phyloP scores from a whole-genome alignment of 2,888 invertebrate species.

The Apamea monoglypha region DNA sequence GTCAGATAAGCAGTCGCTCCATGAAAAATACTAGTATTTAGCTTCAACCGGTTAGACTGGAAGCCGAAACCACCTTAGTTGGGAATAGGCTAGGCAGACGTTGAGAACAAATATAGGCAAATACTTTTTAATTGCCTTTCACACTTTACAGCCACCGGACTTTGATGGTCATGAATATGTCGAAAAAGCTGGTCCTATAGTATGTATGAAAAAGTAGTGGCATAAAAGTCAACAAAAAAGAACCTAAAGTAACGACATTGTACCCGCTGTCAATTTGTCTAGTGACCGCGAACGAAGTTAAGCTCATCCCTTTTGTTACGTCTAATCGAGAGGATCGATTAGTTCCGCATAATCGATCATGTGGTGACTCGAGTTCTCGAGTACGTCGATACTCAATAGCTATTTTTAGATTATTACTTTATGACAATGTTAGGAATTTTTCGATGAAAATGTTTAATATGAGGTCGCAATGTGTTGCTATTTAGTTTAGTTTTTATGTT shows the following conservation, averaged over 20 bases:
- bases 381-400: neutral
- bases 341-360: constrained; percentile 53
- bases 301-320: constrained; percentile 51
- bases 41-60: neutral
- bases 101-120: neutral
- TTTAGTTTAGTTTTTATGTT: neutral
- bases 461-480: neutral
- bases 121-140: neutral
- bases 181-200: neutral
- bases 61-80: neutral
- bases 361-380: neutral
- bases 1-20: neutral
- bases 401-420: constrained; percentile 23
- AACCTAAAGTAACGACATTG: constrained; percentile 7
- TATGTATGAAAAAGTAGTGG: neutral
- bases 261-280: constrained; percentile 36
- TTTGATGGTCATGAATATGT: neutral
- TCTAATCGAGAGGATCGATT: constrained; percentile 51
- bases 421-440: neutral
- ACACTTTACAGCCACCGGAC: neutral
- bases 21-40: neutral
- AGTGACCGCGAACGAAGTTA: constrained; percentile 43
- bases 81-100: neutral
- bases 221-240: constrained; percentile 14
- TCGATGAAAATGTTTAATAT: neutral